Evolutionary conservation across 2,888 invertebrate species (phyloP), one percentile per base, ranked within the genome.

Genomic region (Sussaba pulchella): DNA sequence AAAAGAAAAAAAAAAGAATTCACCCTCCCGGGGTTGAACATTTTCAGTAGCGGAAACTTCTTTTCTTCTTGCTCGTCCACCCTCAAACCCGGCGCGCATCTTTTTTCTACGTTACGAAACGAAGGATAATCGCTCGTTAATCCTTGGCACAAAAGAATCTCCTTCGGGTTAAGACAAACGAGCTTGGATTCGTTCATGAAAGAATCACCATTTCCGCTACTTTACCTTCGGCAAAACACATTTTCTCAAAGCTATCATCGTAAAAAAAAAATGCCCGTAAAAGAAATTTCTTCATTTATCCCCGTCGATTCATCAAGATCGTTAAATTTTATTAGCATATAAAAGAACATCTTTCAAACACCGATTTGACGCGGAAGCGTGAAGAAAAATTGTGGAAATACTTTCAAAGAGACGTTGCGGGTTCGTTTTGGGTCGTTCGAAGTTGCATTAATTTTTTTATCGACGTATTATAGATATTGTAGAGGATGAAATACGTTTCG

Each of bases 91-190:
- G 14, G 36, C 21, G n/a, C 45, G 39, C 43, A 66, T 36, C 57
- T 14, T 67, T 61, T 69, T 41, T 72, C 67, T 31, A 19, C 61
- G 57, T 69, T 67, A 69, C 72, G 52, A 75, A 52, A 72, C 63
- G 71, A 64, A 69, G 70, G 78, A 83, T 78, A 77, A 81, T 81
- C 64, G 72, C 78, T 81, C 81, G 81, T 83, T 83, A 81, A 81
- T 81, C 81, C 76, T 41, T 41, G 69, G 14, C 50, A 78, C 63
- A 75, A 78, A 75, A 78, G 81, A 78, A 78, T 52, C 75, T 78
- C 43, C 66, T 69, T 47, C 39, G 73, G 69, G 78, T 78, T 69
- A 69, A 78, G 73, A 69, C 67, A 78, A 78, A 78, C 78, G 78
- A 78, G 52, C 45, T 69, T 39, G 47, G 69, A 74, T 78, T 78